phyloP scores from a whole-genome alignment of 2,888 invertebrate genomes.

The Syrista parreyssii region DNA sequence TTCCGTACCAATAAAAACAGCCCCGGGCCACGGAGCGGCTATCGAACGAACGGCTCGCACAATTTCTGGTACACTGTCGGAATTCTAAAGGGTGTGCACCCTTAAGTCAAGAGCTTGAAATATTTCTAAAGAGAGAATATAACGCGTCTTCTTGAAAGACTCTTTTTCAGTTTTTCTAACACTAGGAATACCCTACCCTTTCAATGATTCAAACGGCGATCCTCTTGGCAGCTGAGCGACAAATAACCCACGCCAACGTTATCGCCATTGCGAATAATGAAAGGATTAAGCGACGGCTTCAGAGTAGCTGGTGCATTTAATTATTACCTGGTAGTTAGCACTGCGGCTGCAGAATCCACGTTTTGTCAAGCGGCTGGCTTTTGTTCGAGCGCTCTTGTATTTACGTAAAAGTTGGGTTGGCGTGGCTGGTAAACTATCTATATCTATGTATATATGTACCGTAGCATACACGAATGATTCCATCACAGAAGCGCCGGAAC shows the following conservation, averaged over 20 bases:
- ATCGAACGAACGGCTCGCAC: not conserved
- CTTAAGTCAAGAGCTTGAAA: not conserved
- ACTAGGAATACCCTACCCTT: not conserved
- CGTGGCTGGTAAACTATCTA: not conserved
- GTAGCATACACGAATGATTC: not conserved
- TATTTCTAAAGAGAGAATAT: too few relatives aligned
- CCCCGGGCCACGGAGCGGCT: slow-evolving; percentile 6
- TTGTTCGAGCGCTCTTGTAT: not conserved
- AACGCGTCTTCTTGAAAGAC: too few relatives aligned
- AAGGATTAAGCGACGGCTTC: not conserved
- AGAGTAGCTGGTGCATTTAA: not conserved
- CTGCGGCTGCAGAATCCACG: not conserved
- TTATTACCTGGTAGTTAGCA: not conserved
- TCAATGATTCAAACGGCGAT: not conserved
- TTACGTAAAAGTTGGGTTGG: not conserved
- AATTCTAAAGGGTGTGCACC: not conserved
- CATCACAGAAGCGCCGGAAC: not conserved
- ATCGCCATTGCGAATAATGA: not conserved
- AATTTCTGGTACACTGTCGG: not conserved
- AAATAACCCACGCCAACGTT: not conserved
- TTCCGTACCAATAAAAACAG: slow-evolving; percentile 33
- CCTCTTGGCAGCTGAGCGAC: not conserved
- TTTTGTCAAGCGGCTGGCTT: not conserved
- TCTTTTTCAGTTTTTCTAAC: not conserved
- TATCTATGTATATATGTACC: too few relatives aligned